Base-by-base conservation (phyloP, 2,888 invertebrate species). In the Xestobium rufovillosum region DNA sequence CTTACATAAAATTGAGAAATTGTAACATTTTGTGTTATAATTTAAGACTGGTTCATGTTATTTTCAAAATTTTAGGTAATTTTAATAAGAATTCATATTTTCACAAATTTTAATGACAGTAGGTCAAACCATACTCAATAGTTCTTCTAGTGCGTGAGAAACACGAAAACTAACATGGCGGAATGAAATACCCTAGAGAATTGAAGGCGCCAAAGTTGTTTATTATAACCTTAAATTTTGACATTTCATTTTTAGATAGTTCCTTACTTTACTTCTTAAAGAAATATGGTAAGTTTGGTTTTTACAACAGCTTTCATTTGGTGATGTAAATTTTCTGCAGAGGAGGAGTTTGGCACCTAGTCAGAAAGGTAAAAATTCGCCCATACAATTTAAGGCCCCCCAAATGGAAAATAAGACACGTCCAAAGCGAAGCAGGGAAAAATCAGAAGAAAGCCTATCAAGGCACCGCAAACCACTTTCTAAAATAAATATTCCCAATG, bases 401-500 rank as follows among this genome's bases (percentile, higher is more conserved):
- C 10, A 9, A 13, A 14, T 11, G 8, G 10, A 4, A 14, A 11
- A 8, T 31, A 31, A 8, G 4, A 8, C 13, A 13, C 31, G 10
- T 8, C 14, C 15, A 4, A 31, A 31, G 14, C 31, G 31, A 4
- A 4, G 6, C 4, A 8, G 31, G 10, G 31, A 31, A 31, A 9
- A 14, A 8, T 31, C 31, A 31, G 13, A 31, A 11, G 31, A 31
- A 6, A 12, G 4, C 12, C 8, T 8, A 9, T 4, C 31, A 4
- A 12, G 4, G 4, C 9, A 31, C 51, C 51, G 16, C 41, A 58
- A 35, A 54, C 47, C 48, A 45, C 59, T 11, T 48, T 49, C 34
- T 38, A 45, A 2, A 55, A 57, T 2, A 53, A 59, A 42, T 59
- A 55, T 51, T n/a, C n/a, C n/a, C n/a, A n/a, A 15, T 51, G 65